These are phyloP conservation scores for Nylanderia fulva DNA, from an alignment of 1,140 invertebrate genomes.

Conservation along the genomic window DNA sequence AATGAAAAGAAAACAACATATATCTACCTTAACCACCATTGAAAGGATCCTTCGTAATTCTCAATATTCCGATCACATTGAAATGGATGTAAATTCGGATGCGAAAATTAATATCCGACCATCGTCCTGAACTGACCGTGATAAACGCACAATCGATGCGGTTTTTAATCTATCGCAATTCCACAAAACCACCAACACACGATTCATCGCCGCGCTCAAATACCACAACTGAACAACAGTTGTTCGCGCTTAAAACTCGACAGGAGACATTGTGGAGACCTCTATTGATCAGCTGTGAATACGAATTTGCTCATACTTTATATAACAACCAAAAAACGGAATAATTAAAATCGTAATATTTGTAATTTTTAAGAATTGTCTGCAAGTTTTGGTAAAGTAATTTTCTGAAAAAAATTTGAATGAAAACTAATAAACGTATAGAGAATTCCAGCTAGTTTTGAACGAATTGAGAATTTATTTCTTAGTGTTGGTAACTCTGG, in stretches of 20 bases:
- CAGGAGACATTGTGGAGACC: no score
- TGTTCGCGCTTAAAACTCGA: background rate
- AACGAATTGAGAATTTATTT: no score
- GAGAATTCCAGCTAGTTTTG: no score
- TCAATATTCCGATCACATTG: background rate
- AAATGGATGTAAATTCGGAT: conserved; percentile 5
- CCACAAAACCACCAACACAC: background rate
- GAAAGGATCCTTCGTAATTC: conserved; percentile 12
- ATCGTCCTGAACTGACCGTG: background rate
- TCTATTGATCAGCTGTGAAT: no score
- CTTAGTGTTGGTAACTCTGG: no score
- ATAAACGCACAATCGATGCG: conserved; percentile 30
- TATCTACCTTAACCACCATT: conserved; percentile 7
- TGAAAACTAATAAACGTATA: no score
- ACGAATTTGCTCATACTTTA: no score
- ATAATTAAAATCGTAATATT: no score
- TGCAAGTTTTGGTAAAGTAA: no score
- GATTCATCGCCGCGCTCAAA: background rate
- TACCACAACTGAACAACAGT: background rate
- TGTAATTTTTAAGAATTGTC: no score
- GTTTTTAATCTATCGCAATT: background rate
- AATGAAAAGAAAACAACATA: conserved; percentile 49
- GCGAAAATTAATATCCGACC: background rate
- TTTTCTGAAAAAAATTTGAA: no score
- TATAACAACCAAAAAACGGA: no score